Evolutionary conservation across 2,888 invertebrate genomes (phyloP).

Genomic region (Plebejus argus): DNA sequence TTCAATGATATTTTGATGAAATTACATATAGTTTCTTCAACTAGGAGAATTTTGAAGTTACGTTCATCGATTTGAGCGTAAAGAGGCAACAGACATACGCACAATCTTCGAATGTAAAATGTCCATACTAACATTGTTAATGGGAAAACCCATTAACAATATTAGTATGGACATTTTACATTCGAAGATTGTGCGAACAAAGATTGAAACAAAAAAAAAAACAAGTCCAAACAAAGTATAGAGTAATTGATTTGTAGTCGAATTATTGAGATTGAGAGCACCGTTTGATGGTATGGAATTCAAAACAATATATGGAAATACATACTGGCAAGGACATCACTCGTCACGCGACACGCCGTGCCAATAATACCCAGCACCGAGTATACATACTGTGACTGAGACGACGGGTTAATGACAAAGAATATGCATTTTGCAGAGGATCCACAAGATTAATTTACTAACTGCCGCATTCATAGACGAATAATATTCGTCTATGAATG

Average conservation of each 20-base stretch:
- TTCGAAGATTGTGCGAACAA: not conserved
- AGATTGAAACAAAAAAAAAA: not conserved
- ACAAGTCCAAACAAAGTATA: not conserved
- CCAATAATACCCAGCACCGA: slow-evolving; percentile 51
- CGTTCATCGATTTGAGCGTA: no score
- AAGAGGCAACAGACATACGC: no score
- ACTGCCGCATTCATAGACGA: no score
- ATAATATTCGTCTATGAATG: no score
- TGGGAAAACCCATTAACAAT: no score
- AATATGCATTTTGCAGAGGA: slow-evolving; percentile 37
- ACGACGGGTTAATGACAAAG: slow-evolving; percentile 39
- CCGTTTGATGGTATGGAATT: slow-evolving; percentile 9
- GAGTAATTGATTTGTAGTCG: not conserved
- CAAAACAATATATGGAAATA: slow-evolving; percentile 36
- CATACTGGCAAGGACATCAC: slow-evolving; percentile 49
- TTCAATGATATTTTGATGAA: no score
- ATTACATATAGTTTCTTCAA: no score
- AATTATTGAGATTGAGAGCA: not conserved
- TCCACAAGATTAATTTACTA: not conserved
- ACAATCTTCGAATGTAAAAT: not conserved
- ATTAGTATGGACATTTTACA: not conserved
- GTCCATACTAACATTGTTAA: not conserved
- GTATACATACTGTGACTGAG: slow-evolving; percentile 36
- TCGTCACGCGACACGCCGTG: slow-evolving; percentile 49
- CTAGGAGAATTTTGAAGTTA: no score